These are phyloP conservation scores for Drosophila gunungcola DNA, from an alignment of 1,140 invertebrate species.

Conservation along the genomic window DNA sequence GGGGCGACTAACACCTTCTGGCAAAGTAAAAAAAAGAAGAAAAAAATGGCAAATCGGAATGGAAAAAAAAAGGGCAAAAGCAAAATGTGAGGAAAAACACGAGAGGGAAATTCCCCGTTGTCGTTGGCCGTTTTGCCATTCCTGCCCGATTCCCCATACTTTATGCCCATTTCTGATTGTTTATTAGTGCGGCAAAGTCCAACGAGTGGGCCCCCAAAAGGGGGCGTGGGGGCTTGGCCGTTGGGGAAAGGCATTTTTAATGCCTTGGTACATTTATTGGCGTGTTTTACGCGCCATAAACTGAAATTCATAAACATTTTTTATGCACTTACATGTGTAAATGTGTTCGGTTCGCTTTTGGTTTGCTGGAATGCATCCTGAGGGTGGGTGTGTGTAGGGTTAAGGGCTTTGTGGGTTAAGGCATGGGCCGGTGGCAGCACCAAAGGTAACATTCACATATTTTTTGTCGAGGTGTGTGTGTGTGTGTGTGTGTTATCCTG, in stretches of 20 bases:
- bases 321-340: conserved; percentile 82
- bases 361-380: conserved; percentile 38
- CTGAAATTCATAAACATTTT: conserved; percentile 84
- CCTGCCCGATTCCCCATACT: conserved; percentile 70
- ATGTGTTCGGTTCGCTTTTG: conserved; percentile 57
- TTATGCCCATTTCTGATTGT: conserved; percentile 81
- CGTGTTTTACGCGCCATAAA: conserved; percentile 83
- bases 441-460: conserved; percentile 63
- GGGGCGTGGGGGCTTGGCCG: conserved; percentile 6
- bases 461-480: conserved; percentile 25
- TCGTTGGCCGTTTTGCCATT: conserved; percentile 21
- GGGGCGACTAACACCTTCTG: conserved; percentile 63
- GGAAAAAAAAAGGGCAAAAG: background rate
- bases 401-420: conserved; percentile 10
- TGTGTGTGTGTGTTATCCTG: conserved; percentile 30
- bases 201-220: conserved; percentile 6
- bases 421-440: background rate
- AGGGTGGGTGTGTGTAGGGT: background rate
- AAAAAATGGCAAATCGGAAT: background rate
- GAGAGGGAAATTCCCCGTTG: conserved; percentile 33
- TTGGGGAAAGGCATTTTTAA: conserved; percentile 66
- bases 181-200: conserved; percentile 78
- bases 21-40: conserved; percentile 2
- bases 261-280: conserved; percentile 79
- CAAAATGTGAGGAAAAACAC: conserved; percentile 2